Base-by-base conservation (phyloP, 2,113 vertebrate genomes). In the Strix uralensis region DNA sequence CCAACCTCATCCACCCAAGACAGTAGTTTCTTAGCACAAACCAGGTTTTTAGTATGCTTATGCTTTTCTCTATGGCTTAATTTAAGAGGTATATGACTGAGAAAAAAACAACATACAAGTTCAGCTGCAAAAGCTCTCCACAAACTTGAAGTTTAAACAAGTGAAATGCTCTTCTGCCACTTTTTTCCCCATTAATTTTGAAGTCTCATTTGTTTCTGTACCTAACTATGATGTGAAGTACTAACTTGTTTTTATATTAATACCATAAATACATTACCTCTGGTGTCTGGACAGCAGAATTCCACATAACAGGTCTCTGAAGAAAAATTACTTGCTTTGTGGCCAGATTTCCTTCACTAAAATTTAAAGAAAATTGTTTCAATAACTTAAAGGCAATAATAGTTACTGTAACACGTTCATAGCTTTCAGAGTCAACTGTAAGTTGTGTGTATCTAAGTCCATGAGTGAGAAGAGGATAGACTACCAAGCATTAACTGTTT, bases 301-400 rank as follows among this genome's bases (percentile, higher is more conserved):
- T 98, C 97, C 98, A 98, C 91, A 97, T 95, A 62, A 95, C 97
- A 9, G 99, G 99, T 92, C 99, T 98, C 98, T 99, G 99, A 75
- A 99, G 98, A 79, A 99, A 99, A 95, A 99, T 98, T 1, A 99
- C 98, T 96, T 99, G 99, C 92, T 99, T 99, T 19, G 99, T 99
- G 86, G 99, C 99, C 93, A 99, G 96, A 96, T 99, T 99, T 84
- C 99, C 99, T 67, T 99, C 99, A 93, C 99, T 99, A 97, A 40
- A 97, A 97, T 63, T 7, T 23, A 94, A 96, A 91, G 88, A 44
- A 95, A 81, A 86, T 5, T 44, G 15, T 65, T 44, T 96, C 42
- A 91, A 19, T 62, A 63, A 61, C 94, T 87, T 63, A 34, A 70
- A 90, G 36, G 75, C 70, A 79, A 1, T 26, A 87, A 63, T 13